These are phyloP conservation scores for Brachionichthys hirsutus DNA, from an alignment of 2,113 vertebrate genomes.

Conservation along the genomic window DNA sequence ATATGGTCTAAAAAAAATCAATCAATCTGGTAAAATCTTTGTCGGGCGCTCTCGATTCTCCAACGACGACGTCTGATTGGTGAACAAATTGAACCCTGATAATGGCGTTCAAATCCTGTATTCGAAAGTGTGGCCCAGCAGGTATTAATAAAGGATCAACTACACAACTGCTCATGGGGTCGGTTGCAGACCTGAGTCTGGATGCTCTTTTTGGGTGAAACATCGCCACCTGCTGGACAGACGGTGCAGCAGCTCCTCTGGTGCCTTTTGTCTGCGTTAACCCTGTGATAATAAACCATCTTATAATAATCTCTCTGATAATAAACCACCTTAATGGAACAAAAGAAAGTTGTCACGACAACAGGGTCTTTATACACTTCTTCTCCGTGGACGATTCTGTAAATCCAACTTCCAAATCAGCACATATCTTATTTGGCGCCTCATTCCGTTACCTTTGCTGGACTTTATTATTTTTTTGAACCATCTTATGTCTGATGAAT, in stretches of 20 bases:
- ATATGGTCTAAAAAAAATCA: slow-evolving; percentile 9
- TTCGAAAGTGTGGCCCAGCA: slow-evolving; percentile 19
- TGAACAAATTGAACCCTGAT: not conserved
- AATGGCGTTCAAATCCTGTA: not conserved
- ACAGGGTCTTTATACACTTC: too few species aligned
- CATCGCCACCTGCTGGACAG: slow-evolving; percentile 50
- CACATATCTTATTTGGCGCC: slow-evolving; percentile 60
- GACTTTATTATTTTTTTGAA: slow-evolving; percentile 56
- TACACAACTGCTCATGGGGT: slow-evolving; percentile 16
- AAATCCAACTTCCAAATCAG: slow-evolving; percentile 74
- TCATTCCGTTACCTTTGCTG: slow-evolving; percentile 64
- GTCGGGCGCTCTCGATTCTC: not conserved
- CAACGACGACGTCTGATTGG: slow-evolving; percentile 15
- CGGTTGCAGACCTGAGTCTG: slow-evolving; percentile 17
- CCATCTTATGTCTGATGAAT: slow-evolving; percentile 68
- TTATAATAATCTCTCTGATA: too few species aligned
- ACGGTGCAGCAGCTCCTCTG: slow-evolving; percentile 3
- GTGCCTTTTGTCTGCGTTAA: too few species aligned
- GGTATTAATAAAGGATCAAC: slow-evolving; percentile 17
- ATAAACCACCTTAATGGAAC: too few species aligned
- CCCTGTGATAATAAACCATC: too few species aligned
- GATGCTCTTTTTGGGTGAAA: slow-evolving; percentile 27
- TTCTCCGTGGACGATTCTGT: slow-evolving; percentile 17
- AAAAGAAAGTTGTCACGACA: too few species aligned
- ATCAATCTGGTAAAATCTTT: slow-evolving; percentile 13